Conservation (phyloP, 2,113 vertebrate genomes). For the Aspidoscelis tigris region DNA sequence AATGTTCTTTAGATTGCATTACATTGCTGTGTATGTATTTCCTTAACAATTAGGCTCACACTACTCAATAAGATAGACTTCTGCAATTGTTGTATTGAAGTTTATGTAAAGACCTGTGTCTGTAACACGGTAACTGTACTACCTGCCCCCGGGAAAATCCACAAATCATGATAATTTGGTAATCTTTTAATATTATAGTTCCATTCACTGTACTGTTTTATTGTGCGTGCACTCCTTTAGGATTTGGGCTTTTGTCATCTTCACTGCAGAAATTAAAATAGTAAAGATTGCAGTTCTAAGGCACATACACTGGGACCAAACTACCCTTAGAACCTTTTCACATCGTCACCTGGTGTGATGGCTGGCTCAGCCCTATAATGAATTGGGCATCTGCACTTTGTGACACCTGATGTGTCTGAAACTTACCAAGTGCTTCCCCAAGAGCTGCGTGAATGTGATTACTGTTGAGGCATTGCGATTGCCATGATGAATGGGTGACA, state of each 20-base stretch:
- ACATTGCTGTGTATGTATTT: background rate
- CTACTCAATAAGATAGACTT: background rate
- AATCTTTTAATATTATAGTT: background rate
- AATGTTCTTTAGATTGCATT: background rate
- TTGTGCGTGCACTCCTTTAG: background rate
- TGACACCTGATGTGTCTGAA: too few species aligned
- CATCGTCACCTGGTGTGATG: too few species aligned
- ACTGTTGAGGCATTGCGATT: too few species aligned
- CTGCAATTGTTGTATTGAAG: background rate
- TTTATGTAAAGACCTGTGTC: conserved; percentile 13
- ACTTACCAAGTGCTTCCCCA: too few species aligned
- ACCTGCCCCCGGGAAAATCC: background rate
- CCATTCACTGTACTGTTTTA: background rate
- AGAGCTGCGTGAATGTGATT: too few species aligned
- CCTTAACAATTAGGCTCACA: background rate
- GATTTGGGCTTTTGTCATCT: background rate
- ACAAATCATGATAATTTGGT: background rate
- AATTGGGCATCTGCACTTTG: too few species aligned
- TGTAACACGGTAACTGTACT: background rate
- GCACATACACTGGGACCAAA: background rate
- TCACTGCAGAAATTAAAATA: background rate
- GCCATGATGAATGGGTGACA: too few species aligned
- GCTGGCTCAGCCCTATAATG: too few species aligned
- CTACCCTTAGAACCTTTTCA: background rate
- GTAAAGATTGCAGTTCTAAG: background rate